A percentile compares a stretch with the other conserved stretches of the same genome.
phyloP scores from a whole-genome alignment of 2,113 vertebrate genomes.

The Euleptes europaea region DNA sequence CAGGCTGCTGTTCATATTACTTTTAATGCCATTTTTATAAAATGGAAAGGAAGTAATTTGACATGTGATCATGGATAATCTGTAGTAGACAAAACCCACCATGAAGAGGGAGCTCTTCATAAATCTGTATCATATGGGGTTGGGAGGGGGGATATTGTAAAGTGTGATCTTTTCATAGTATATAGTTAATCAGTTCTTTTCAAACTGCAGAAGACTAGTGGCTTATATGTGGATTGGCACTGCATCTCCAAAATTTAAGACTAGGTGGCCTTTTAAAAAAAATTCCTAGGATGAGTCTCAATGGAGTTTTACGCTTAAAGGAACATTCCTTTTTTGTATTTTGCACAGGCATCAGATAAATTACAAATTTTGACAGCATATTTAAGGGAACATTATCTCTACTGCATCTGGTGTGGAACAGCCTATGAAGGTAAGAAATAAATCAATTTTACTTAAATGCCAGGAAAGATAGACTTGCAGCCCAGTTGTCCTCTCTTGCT shows the following conservation, averaged over 20 bases:
- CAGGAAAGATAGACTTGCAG: not conserved
- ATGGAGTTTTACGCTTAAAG: not conserved
- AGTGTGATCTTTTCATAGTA: no score
- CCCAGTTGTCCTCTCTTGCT: not conserved
- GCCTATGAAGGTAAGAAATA: conserved; percentile 87
- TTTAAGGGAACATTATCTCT: conserved; percentile 87
- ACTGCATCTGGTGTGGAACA: conserved; percentile 97
- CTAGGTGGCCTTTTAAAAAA: not conserved
- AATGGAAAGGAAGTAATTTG: not conserved
- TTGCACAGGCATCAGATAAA: conserved; percentile 84
- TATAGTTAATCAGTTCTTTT: no score
- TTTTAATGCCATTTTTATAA: not conserved
- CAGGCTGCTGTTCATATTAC: not conserved
- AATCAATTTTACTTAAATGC: not conserved
- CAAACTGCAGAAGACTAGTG: no score
- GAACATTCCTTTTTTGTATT: not conserved
- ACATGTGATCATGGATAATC: not conserved
- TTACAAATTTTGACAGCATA: conserved; percentile 88
- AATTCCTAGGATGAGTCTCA: not conserved
- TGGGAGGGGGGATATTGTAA: no score
- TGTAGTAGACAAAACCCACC: no score
- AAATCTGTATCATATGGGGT: no score
- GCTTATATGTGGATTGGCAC: no score
- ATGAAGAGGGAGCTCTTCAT: no score
- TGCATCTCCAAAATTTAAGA: not conserved